These are phyloP conservation scores for Cotesia vestalis DNA, from an alignment of 1,140 invertebrate species.

Conservation along the genomic window DNA sequence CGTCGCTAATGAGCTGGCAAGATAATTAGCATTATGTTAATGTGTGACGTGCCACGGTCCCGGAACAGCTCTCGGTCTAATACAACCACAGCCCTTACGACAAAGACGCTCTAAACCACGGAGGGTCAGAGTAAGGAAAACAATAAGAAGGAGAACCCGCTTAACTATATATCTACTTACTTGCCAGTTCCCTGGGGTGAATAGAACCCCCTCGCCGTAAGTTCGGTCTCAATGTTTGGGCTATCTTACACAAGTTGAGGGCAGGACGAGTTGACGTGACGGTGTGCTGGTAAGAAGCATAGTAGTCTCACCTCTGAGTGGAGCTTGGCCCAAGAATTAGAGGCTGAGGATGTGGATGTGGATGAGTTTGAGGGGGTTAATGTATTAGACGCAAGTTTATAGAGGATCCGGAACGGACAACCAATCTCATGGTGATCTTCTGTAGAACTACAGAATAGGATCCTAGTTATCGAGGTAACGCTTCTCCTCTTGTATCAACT, in stretches of 20 bases:
- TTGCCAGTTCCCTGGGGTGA: conserved; percentile 2
- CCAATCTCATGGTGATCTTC: conserved; percentile 35
- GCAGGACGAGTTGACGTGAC: not conserved
- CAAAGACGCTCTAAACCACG: conserved; percentile 33
- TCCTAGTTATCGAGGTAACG: conserved; percentile 31
- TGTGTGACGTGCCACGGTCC: conserved; percentile 58
- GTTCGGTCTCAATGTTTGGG: conserved; percentile 52
- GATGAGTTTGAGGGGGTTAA: conserved; percentile 21
- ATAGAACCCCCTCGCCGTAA: conserved; percentile 26
- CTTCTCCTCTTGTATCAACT: not conserved
- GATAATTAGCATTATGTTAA: conserved; percentile 68
- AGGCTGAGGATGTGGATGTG: not conserved
- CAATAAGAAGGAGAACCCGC: not conserved
- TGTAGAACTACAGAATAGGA: conserved; percentile 32
- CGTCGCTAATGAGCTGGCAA: conserved; percentile 66
- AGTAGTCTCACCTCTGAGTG: conserved; percentile 16
- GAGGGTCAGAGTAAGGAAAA: conserved; percentile 8
- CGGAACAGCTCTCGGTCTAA: conserved; percentile 43
- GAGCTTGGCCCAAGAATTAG: conserved; percentile 30
- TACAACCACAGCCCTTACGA: too few relatives aligned
- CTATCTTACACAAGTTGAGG: conserved; percentile 48
- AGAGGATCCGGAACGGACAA: conserved; percentile 37
- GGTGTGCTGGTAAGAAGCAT: not conserved
- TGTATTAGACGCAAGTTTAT: conserved; percentile 39
- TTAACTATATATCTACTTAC: not conserved